Evolutionary conservation across 1,140 invertebrate genomes (phyloP).

Genomic region (Heliconius nattereri): DNA sequence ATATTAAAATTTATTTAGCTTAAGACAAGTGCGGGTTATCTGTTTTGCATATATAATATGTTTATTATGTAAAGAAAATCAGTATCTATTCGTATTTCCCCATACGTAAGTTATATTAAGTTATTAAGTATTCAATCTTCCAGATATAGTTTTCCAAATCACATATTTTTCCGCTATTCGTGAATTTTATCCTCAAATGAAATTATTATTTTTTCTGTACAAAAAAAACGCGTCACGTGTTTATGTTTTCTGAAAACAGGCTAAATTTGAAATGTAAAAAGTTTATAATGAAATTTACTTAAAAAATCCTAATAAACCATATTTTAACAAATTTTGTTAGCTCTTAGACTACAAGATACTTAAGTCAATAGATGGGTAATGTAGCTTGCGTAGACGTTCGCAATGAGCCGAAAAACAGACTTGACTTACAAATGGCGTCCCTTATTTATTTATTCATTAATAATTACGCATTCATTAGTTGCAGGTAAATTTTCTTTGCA

Average conservation of each 20-base stretch:
- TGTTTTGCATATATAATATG: background rate
- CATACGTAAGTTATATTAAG: background rate
- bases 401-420: constrained; percentile 34
- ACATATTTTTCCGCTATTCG: background rate
- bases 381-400: constrained; percentile 23
- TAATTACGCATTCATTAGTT: background rate
- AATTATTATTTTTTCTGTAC: background rate
- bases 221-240: background rate
- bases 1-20: background rate
- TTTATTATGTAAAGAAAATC: background rate
- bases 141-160: background rate
- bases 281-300: background rate
- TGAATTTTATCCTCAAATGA: background rate
- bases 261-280: background rate
- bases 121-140: background rate
- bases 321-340: too few relatives aligned
- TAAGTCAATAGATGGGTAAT: constrained; percentile 33
- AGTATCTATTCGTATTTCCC: background rate
- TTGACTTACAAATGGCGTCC: background rate
- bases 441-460: background rate
- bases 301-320: too few relatives aligned
- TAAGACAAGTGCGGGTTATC: background rate
- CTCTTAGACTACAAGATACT: constrained; percentile 29
- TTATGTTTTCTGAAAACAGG: background rate
- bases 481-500: background rate